These are phyloP conservation scores for Alouatta palliata DNA, from an alignment of 2,113 vertebrate genomes.

Conservation along the genomic window DNA sequence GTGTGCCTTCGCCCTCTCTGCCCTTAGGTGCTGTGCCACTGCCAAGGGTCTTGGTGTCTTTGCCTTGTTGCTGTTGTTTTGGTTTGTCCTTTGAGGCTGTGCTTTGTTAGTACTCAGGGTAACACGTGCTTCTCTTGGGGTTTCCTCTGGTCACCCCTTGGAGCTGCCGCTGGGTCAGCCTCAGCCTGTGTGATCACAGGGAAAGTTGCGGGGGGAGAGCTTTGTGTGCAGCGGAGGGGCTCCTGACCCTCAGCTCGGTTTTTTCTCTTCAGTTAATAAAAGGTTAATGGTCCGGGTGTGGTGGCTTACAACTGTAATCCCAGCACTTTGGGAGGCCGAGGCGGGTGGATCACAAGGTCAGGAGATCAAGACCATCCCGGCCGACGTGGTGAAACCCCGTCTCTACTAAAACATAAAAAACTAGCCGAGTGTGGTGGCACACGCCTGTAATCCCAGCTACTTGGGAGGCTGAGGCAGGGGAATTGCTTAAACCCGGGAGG, in stretches of 20 bases:
- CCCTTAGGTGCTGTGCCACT: background rate
- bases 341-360: too few relatives aligned
- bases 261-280: background rate
- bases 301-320: too few relatives aligned
- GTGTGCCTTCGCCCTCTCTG: background rate
- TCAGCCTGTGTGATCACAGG: background rate
- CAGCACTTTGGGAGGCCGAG: too few relatives aligned
- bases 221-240: background rate
- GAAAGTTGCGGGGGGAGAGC: background rate
- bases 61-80: background rate
- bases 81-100: conserved; percentile 29
- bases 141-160: background rate
- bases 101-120: background rate
- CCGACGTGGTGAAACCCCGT: too few relatives aligned
- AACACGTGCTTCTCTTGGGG: background rate
- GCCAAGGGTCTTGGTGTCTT: background rate
- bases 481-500: too few relatives aligned
- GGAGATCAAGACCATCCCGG: too few relatives aligned
- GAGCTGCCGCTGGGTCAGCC: background rate
- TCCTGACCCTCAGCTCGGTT: background rate
- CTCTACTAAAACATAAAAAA: too few relatives aligned
- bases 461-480: too few relatives aligned
- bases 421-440: too few relatives aligned
- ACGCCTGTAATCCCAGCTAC: too few relatives aligned
- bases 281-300: too few relatives aligned